These are phyloP conservation scores for Lepidochrysops patricia DNA, from an alignment of 2,888 invertebrate species.

Conservation along the genomic window DNA sequence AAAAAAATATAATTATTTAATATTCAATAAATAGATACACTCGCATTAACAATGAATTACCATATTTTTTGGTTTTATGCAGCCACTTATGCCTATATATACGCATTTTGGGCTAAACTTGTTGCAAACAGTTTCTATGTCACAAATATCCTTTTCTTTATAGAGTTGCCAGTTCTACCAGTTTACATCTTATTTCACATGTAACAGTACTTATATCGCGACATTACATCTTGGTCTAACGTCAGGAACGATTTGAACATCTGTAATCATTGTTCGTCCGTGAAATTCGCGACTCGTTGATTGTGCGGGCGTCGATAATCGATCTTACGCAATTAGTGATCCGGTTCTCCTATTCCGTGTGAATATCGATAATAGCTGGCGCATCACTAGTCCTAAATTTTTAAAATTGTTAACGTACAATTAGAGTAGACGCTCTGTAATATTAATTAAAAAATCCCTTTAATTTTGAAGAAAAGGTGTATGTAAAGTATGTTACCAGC, in stretches of 20 bases:
- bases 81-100: too few species aligned
- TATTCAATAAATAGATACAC: too few species aligned
- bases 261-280: constrained; percentile 19
- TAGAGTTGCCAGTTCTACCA: background rate
- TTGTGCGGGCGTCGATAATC: constrained; percentile 43
- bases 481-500: too few species aligned
- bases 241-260: constrained; percentile 15
- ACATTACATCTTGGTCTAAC: constrained; percentile 11
- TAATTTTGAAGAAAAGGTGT: too few species aligned
- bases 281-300: constrained; percentile 27
- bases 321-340: constrained; percentile 52
- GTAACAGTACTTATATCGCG: background rate
- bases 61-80: too few species aligned
- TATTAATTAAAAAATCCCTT: too few species aligned
- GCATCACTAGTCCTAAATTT: constrained; percentile 8
- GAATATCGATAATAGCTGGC: constrained; percentile 23
- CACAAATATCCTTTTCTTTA: too few species aligned
- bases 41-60: too few species aligned
- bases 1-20: too few species aligned
- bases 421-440: too few species aligned
- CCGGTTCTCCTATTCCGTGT: constrained; percentile 46
- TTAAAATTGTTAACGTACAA: background rate
- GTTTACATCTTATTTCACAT: constrained; percentile 1
- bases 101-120: too few species aligned
- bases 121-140: too few species aligned